Evolutionary conservation across 2,113 vertebrate genomes (phyloP), one percentile per base, ranked within the genome.

Genomic region (Microcebus tavaratra): DNA sequence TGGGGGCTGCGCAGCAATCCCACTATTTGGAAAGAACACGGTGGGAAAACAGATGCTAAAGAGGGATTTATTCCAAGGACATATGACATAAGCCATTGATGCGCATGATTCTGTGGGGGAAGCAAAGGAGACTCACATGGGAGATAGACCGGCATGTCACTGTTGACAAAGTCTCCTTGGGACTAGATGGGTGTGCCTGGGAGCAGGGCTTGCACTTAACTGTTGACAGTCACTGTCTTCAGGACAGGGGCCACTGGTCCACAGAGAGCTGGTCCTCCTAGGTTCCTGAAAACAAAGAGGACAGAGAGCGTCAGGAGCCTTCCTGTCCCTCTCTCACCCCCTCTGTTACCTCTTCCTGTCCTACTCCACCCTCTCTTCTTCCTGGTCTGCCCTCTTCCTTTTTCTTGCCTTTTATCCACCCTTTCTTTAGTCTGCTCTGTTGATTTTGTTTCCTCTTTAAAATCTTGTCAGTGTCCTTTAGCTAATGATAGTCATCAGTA

Each of bases 1-100:
- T 88, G 72, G 36, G 48, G 91, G 5, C n/a, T 23, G 48, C 20
- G 2, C 34, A 31, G 18, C 39, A 57, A 42, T 45, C 25, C 29
- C 0, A 0, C 5, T 55, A 36, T 36, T 59, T n/a, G 36, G 59
- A 36, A 81, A 34, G 39, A 68, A 10, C 20, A 0, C 0, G 34
- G 29, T 68, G 34, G 13, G 75, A 36, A 89, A 61, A 53, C 29
- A 31, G 95, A 48, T 31, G n/a, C 79, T 8, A 20, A 15, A 27
- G 21, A 68, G 21, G 36, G 63, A n/a, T 57, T 72, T 11, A 63
- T 12, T 42, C 23, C 11, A 21, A 55, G 53, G 78, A 78, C 48
- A 57, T 25, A 1, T 34, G 50, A 70, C 31, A 15, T 9, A 73
- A 83, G 63, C 34, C 34, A 31, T 20, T 34, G 48, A 15, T 13